Percentiles rank a stretch among this genome's conserved stretches.
phyloP scores from a whole-genome alignment of 2,888 invertebrate species.

The Drosophila ustulata region DNA sequence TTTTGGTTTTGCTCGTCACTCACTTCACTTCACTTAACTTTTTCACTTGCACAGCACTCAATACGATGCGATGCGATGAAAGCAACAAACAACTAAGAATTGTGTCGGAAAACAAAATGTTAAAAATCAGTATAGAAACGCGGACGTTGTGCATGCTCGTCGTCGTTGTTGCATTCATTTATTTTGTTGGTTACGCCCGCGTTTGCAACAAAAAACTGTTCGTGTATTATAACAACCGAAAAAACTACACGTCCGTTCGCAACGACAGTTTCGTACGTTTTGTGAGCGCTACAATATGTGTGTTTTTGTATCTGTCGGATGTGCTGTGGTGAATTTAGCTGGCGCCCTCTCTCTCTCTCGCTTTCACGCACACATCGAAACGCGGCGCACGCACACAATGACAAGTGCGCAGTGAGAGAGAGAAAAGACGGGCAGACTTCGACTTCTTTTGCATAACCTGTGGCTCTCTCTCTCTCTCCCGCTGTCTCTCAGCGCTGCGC shows the following conservation, averaged over 20 bases:
- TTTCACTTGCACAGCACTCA: conserved; percentile 38
- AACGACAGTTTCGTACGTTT: conserved; percentile 50
- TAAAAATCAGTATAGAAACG: conserved; percentile 42
- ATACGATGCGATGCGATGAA: conserved; percentile 13
- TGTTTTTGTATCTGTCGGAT: conserved; percentile 49
- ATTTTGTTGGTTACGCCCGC: conserved; percentile 70
- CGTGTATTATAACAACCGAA: conserved; percentile 38
- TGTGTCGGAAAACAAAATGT: conserved; percentile 41
- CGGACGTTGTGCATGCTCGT: conserved; percentile 31
- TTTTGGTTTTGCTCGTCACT: conserved; percentile 33
- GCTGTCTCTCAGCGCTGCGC: conserved; percentile 23
- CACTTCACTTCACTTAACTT: conserved; percentile 42
- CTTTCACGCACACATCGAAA: conserved; percentile 36
- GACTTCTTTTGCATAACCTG: conserved; percentile 37
- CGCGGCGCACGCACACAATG: conserved; percentile 40
- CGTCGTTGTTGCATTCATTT: conserved; percentile 48
- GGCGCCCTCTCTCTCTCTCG: conserved; percentile 30
- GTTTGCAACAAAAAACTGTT: conserved; percentile 60
- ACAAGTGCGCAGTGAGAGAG: conserved; percentile 17
- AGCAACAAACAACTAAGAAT: conserved; percentile 23
- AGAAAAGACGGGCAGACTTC: conserved; percentile 9
- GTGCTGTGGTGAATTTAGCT: conserved; percentile 56
- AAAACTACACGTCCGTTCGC: conserved; percentile 53
- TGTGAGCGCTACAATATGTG: conserved; percentile 42
- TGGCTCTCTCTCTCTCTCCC: conserved; percentile 14